Base-by-base conservation (phyloP, 92 coral and sea anemone genomes). In the Epizoanthus illoricatus region DNA sequence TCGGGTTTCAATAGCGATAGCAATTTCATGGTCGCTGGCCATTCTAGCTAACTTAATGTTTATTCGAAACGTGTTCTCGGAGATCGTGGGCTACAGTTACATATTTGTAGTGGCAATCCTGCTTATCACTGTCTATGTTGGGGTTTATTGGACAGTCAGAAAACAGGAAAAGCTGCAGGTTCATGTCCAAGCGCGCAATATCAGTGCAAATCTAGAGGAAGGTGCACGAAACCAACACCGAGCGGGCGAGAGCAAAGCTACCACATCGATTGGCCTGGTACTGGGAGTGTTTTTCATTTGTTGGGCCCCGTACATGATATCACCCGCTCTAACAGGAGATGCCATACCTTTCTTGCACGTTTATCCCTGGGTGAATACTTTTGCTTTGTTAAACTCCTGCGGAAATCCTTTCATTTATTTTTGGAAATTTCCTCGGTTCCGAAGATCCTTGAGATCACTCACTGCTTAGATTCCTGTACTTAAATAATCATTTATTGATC, bases 351-450 rank as follows among this genome's bases (percentile, higher is more conserved):
- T 15, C 52, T 1, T 8, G 1, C 60, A 47, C 3, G 52, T 71
- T 10, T 71, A 43, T 61, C 76, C 76, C 16, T 71, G 76, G 76
- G 76, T 47, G 11, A 71, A 71, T 33, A 71, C 59, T 13, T 71
- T 71, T 49, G 58, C 76, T 49, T 19, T 71, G 76, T 19, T 71
- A 1, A 71, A 71, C 42, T 71, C 60, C 18, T 71, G 76, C 18
- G 58, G 36, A 45, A 71, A 47, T 71, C 76, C 76, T 4, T 71
- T 71, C 36, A 24, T 71, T 24, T 71, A 71, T 16, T 71, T 71
- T 33, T 71, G 76, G 76, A 71, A 47, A 18, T 71, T 71, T 71
- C 76, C 60, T 19, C 41, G 52, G 11, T 71, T 71, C 60, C 47
- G 76, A 71, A 43, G 76, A 15, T 71, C 60, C 15, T 20, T 71